phyloP scores from a whole-genome alignment of 2,888 invertebrate genomes.

The Ceraclea dissimilis region DNA sequence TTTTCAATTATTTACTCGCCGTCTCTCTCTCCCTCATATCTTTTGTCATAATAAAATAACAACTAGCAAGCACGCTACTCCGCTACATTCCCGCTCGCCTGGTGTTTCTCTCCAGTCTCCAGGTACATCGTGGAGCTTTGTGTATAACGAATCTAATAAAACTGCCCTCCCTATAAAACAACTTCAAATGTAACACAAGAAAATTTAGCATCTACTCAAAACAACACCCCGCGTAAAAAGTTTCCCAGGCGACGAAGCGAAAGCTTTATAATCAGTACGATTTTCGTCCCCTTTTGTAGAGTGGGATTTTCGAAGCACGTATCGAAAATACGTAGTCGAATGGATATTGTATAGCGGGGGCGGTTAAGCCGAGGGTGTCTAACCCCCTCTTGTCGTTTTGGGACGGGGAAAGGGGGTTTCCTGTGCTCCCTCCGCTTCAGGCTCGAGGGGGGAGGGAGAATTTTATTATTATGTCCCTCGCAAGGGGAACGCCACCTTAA shows the following conservation, averaged over 20 bases:
- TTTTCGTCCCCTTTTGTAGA: not conserved
- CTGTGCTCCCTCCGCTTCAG: conserved; percentile 25
- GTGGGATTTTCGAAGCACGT: no score
- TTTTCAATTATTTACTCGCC: not conserved
- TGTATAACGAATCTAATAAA: conserved; percentile 23
- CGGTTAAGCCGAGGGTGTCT: conserved; percentile 6
- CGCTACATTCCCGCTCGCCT: not conserved
- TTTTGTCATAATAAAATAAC: not conserved
- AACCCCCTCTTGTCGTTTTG: conserved; percentile 4
- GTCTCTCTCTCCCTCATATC: not conserved
- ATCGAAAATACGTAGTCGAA: no score
- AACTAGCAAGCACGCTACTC: not conserved
- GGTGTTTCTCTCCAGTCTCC: no score
- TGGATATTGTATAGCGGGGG: conserved; percentile 17
- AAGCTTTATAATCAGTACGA: no score
- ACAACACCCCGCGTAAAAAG: no score
- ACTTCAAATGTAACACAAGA: not conserved
- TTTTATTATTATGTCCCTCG: not conserved
- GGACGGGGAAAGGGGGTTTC: conserved; percentile 14
- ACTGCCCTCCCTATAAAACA: conserved; percentile 5
- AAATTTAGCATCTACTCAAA: no score
- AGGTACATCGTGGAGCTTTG: conserved; percentile 6
- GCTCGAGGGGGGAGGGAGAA: conserved; percentile 19
- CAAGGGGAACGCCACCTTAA: no score
- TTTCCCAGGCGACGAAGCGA: no score